A percentile compares a stretch with the other conserved stretches of the same genome.
Conservation (phyloP, 2,113 vertebrate species). For the Uropsilus gracilis region DNA sequence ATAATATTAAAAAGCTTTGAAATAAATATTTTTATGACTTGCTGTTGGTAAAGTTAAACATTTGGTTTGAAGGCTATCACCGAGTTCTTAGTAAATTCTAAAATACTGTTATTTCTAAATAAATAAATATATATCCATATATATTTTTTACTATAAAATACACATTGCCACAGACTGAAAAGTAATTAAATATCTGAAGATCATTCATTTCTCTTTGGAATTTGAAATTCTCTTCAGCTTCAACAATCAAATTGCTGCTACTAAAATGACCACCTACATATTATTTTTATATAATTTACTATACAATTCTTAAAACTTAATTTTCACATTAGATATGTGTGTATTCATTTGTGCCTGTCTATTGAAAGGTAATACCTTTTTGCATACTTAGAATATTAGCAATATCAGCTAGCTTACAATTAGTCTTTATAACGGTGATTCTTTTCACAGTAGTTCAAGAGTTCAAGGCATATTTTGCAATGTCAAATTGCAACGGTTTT, state of each 20-base stretch:
- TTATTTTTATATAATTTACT: slow-evolving; percentile 80
- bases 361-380: not conserved
- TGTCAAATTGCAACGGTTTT: slow-evolving; percentile 63
- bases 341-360: slow-evolving; percentile 49
- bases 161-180: slow-evolving; percentile 61
- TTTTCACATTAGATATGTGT: slow-evolving; percentile 45
- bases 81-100: slow-evolving; percentile 68
- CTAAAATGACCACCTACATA: slow-evolving; percentile 71
- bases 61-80: slow-evolving; percentile 74
- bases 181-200: slow-evolving; percentile 61
- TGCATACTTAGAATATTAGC: slow-evolving; percentile 26
- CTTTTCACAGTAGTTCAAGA: slow-evolving; percentile 54
- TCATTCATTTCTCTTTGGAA: slow-evolving; percentile 61
- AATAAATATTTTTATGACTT: slow-evolving; percentile 82
- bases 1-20: slow-evolving; percentile 78
- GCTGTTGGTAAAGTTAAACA: slow-evolving; percentile 64
- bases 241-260: slow-evolving; percentile 69
- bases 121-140: slow-evolving; percentile 63
- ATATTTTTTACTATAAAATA: slow-evolving; percentile 53
- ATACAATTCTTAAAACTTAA: slow-evolving; percentile 67
- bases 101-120: slow-evolving; percentile 76
- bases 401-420: slow-evolving; percentile 51
- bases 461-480: slow-evolving; percentile 56
- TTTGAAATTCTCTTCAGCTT: slow-evolving; percentile 63
- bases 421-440: slow-evolving; percentile 53